Evolutionary conservation across 2,888 invertebrate genomes (phyloP).

Genomic region (Scaptomyza caliginosa): DNA sequence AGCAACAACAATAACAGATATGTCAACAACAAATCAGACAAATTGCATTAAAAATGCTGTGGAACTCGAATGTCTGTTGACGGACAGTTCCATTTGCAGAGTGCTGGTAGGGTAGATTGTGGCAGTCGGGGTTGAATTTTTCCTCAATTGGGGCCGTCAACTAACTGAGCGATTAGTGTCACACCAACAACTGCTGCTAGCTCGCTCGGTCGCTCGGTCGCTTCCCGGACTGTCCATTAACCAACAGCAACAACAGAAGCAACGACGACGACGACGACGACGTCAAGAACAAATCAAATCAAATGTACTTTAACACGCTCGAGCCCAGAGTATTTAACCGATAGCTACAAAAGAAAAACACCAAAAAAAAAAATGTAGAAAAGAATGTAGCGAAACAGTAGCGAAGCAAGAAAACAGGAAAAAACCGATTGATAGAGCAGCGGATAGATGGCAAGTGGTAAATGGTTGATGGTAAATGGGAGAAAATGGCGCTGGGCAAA

Average conservation of each 20-base stretch:
- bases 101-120: not conserved
- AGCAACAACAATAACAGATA: slow-evolving; percentile 49
- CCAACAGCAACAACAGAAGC: slow-evolving; percentile 35
- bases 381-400: slow-evolving; percentile 24
- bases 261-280: slow-evolving; percentile 60
- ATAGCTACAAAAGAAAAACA: slow-evolving; percentile 42
- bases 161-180: slow-evolving; percentile 79
- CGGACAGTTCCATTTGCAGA: slow-evolving; percentile 46
- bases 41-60: slow-evolving; percentile 79
- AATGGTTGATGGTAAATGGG: slow-evolving; percentile 38
- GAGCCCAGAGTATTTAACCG: slow-evolving; percentile 68
- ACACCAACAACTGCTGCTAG: slow-evolving; percentile 48
- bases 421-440: slow-evolving; percentile 24
- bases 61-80: slow-evolving; percentile 70
- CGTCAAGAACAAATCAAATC: slow-evolving; percentile 76
- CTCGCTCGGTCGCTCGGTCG: slow-evolving; percentile 18
- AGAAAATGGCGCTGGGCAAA: slow-evolving; percentile 53
- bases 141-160: slow-evolving; percentile 28
- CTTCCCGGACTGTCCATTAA: slow-evolving; percentile 67
- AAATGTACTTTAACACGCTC: slow-evolving; percentile 77
- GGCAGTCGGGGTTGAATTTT: not conserved
- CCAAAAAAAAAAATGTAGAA: slow-evolving; percentile 8
- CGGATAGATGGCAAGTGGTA: slow-evolving; percentile 38
- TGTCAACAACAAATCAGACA: slow-evolving; percentile 79
- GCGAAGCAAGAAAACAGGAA: slow-evolving; percentile 12